Base-by-base conservation (phyloP, 2,888 invertebrate genomes). In the Melanostoma mellinum region DNA sequence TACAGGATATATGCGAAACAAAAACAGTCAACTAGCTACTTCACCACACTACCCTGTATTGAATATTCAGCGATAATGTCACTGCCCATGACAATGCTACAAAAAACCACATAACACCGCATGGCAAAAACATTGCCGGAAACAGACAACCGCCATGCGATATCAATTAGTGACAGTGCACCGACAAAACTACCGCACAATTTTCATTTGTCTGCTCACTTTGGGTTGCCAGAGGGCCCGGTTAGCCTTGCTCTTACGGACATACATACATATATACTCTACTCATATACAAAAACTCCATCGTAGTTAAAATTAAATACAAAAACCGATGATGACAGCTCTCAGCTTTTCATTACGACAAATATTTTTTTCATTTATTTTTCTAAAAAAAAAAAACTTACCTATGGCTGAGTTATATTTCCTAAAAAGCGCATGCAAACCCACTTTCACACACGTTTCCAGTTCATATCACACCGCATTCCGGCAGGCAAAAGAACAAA, bases 161-260 rank as follows among this genome's bases (percentile, higher is more conserved):
- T 81, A 81, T 77, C 77, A 81, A 81, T 81, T 81, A 81, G 77
- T 77, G 81, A 77, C 81, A 81, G 71, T 46, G 81, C 77, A 81
- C 76, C 77, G 77, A 72, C 81, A 81, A 77, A 81, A 81, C 81
- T 77, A 77, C 81, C 77, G 55, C 81, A 81, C 72, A 77, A 77
- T 81, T 81, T 81, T 72, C 77, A 81, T 81, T 81, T 81, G 81
- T 77, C 61, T 61, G 61, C 55, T 77, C 76, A 71, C 72, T 71
- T 81, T 72, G 67, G 77, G 60, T 61, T 72, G 60, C 55, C 79
- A 67, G 20, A 48, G 69, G 20, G 73, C 33, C 10, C n/a, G 67
- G 32, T 56, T 46, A 67, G 48, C 44, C 55, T 32, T 30, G 10
- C 2, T 46, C 38, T 33, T 40, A 6, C 30, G 46, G 4, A 20